These are phyloP conservation scores for Boleophthalmus pectinirostris DNA, from an alignment of 2,113 vertebrate genomes.

Conservation along the genomic window DNA sequence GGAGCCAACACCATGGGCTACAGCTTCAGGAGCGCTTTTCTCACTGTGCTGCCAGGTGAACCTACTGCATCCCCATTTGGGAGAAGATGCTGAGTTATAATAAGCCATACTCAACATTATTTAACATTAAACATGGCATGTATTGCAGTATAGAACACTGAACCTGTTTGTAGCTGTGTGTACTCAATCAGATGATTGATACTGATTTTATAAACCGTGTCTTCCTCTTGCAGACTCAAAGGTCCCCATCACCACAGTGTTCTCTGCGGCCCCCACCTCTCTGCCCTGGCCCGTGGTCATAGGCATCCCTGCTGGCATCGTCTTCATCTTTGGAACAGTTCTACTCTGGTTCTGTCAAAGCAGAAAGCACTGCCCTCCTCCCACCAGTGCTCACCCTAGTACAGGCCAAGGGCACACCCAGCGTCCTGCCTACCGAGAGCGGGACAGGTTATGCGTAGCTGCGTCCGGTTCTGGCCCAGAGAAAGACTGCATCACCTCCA, in stretches of 20 bases:
- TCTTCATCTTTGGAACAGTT: slow-evolving; percentile 93
- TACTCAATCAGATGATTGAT: background rate
- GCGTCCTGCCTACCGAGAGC: slow-evolving; percentile 66
- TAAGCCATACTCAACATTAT: too few species aligned
- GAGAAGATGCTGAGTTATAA: background rate
- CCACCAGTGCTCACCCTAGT: slow-evolving; percentile 48
- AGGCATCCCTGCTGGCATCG: slow-evolving; percentile 89
- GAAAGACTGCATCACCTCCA: slow-evolving; percentile 86
- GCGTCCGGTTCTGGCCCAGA: slow-evolving; percentile 71
- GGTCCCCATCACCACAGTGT: slow-evolving; percentile 81
- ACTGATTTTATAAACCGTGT: background rate
- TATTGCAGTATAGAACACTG: background rate
- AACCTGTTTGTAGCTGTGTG: background rate
- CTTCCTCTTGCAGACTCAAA: slow-evolving; percentile 83
- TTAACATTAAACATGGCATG: background rate
- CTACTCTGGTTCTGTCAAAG: slow-evolving; percentile 96
- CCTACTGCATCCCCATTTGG: background rate
- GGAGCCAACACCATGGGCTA: slow-evolving; percentile 99
- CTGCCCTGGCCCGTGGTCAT: slow-evolving; percentile 98
- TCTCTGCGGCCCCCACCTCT: slow-evolving; percentile 78
- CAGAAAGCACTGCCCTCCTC: slow-evolving; percentile 86
- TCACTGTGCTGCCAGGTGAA: slow-evolving; percentile 91
- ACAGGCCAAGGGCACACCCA: slow-evolving; percentile 68
- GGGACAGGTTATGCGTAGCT: slow-evolving; percentile 45
- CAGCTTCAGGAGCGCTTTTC: slow-evolving; percentile 96